A percentile compares a stretch with the other conserved stretches of the same genome.
phyloP scores from a whole-genome alignment of 2,888 invertebrate genomes.

The Epicampocera succincta region DNA sequence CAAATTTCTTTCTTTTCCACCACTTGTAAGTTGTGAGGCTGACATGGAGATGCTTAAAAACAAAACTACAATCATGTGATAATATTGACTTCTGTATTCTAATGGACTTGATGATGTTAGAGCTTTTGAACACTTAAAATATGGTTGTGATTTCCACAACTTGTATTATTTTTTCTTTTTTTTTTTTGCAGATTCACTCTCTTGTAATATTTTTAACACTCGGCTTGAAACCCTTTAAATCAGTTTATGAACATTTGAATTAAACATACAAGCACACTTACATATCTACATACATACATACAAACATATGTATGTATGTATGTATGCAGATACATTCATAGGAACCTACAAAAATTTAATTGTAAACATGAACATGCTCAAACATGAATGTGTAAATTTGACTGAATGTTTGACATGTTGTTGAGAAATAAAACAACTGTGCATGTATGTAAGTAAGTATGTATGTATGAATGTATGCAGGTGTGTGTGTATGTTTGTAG shows the following conservation, averaged over 20 bases:
- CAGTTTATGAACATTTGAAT: conserved; percentile 44
- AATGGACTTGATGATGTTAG: conserved; percentile 30
- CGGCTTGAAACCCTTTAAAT: conserved; percentile 31
- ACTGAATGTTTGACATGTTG: conserved; percentile 51
- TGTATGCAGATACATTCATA: not conserved
- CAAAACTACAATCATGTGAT: conserved; percentile 14
- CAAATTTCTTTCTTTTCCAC: conserved; percentile 2
- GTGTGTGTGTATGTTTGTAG: too few relatives aligned
- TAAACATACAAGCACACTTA: not conserved
- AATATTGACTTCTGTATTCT: conserved; percentile 51
- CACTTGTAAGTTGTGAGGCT: conserved; percentile 10
- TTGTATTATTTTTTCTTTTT: not conserved
- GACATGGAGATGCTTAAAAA: conserved; percentile 31
- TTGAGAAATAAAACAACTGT: conserved; percentile 11
- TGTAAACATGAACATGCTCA: not conserved
- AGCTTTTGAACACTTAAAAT: conserved; percentile 51
- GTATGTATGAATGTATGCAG: not conserved
- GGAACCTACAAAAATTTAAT: not conserved
- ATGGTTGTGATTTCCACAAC: conserved; percentile 45
- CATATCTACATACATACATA: not conserved
- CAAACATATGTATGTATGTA: not conserved
- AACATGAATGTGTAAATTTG: conserved; percentile 23
- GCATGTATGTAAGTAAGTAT: not conserved
- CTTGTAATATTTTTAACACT: not conserved
- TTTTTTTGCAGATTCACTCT: not conserved